These are phyloP conservation scores for Colaptes auratus DNA, from an alignment of 2,113 vertebrate genomes.

Conservation along the genomic window DNA sequence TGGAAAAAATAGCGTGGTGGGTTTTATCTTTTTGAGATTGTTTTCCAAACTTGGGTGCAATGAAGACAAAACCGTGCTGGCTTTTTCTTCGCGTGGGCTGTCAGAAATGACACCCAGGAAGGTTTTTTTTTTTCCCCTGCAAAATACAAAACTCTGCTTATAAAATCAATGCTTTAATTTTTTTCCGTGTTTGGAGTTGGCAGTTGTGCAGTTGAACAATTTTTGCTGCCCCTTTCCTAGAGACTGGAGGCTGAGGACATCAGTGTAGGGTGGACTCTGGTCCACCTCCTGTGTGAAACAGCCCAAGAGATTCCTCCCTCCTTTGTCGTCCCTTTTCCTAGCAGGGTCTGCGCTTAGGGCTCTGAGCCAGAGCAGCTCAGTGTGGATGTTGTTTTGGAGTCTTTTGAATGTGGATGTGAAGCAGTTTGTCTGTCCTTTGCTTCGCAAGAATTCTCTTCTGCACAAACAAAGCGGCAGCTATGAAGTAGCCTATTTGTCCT, in stretches of 20 bases:
- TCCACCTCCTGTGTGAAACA: neutral
- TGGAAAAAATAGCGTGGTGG: neutral
- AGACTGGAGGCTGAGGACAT: neutral
- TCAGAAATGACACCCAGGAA: neutral
- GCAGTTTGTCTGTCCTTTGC: conserved; percentile 50
- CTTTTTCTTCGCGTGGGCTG: neutral
- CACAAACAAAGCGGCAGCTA: conserved; percentile 50
- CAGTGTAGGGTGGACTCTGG: neutral
- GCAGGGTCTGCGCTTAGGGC: neutral
- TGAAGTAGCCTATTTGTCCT: conserved; percentile 59
- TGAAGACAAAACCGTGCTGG: neutral
- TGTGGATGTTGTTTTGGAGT: conserved; percentile 25
- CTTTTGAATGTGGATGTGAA: conserved; percentile 45
- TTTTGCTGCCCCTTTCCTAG: neutral
- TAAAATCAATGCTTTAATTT: neutral
- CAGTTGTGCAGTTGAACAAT: accelerated
- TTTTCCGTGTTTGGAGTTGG: neutral
- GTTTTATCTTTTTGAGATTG: neutral
- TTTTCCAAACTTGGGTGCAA: conserved; percentile 32
- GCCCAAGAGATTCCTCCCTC: neutral
- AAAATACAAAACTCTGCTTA: neutral
- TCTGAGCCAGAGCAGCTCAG: neutral
- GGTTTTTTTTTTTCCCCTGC: conserved; percentile 8
- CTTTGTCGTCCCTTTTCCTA: neutral
- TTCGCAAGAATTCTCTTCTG: conserved; percentile 31